Percentiles rank a stretch among this genome's conserved stretches.
These are phyloP conservation scores for Thalassaphorura encarpata DNA, from an alignment of 1,140 invertebrate genomes.

Conservation along the genomic window DNA sequence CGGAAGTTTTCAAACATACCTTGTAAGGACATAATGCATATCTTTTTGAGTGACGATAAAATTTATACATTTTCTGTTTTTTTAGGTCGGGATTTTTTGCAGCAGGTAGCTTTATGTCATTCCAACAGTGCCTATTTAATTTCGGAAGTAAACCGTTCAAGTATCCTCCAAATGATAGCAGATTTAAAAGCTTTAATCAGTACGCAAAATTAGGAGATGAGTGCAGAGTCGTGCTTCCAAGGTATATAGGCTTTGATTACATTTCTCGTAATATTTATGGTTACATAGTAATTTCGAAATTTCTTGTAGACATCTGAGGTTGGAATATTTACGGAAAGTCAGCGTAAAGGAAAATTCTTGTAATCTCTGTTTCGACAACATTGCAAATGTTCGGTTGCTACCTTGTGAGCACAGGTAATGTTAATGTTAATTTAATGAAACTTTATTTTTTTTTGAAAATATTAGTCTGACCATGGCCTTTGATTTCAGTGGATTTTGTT, in stretches of 20 bases:
- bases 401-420: slow-evolving; percentile 71
- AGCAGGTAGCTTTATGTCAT: slow-evolving; percentile 90
- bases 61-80: slow-evolving; percentile 26
- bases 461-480: slow-evolving; percentile 14
- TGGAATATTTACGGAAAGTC: slow-evolving; percentile 59
- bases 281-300: background rate
- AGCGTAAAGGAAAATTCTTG: slow-evolving; percentile 76
- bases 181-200: slow-evolving; percentile 67
- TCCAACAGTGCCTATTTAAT: slow-evolving; percentile 89
- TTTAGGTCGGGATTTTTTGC: slow-evolving; percentile 77
- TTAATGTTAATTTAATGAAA: background rate
- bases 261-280: no score
- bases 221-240: slow-evolving; percentile 55
- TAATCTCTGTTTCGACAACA: slow-evolving; percentile 74
- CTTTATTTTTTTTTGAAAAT: slow-evolving; percentile 14
- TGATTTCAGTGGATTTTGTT: slow-evolving; percentile 70
- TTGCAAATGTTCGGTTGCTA: slow-evolving; percentile 58
- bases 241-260: no score
- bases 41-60: background rate
- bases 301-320: slow-evolving; percentile 55
- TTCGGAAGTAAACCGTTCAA: slow-evolving; percentile 74
- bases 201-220: slow-evolving; percentile 55
- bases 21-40: slow-evolving; percentile 49
- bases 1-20: slow-evolving; percentile 64
- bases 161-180: slow-evolving; percentile 57